Evolutionary conservation across 2,797 vertebrate genomes (phyloP).

Genomic region (Tauraco hartlaubi): DNA sequence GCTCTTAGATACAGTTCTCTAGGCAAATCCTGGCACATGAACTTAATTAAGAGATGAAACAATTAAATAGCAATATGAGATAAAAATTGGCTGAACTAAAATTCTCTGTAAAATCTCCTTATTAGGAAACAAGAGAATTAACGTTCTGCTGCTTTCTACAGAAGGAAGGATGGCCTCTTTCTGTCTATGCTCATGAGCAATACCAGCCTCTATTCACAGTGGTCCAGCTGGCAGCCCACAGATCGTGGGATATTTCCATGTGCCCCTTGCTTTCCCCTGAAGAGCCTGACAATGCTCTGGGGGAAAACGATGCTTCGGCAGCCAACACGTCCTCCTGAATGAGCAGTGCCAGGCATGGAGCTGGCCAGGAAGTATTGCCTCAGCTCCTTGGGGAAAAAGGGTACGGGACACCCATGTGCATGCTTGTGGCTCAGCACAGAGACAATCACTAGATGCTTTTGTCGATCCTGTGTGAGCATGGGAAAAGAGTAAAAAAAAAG

Average conservation of each 20-base stretch:
- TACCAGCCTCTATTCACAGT: background rate
- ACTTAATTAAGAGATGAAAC: constrained; percentile 56
- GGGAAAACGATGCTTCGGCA: background rate
- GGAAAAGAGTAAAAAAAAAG: background rate
- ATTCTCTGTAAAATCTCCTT: constrained; percentile 46
- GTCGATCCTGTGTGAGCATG: background rate
- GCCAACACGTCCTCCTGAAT: fast-evolving
- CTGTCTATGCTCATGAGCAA: background rate
- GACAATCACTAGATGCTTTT: background rate
- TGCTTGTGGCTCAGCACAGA: background rate
- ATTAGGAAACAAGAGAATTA: constrained; percentile 51
- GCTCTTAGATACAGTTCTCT: constrained; percentile 20
- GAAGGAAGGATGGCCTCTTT: background rate
- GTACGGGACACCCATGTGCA: background rate
- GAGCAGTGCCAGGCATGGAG: fast-evolving
- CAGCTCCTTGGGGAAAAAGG: background rate
- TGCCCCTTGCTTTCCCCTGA: background rate
- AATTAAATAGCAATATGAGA: constrained; percentile 36
- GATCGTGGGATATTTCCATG: background rate
- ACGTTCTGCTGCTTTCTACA: constrained; percentile 3
- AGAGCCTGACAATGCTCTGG: background rate
- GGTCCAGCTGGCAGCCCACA: constrained; percentile 16
- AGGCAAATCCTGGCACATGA: constrained; percentile 40
- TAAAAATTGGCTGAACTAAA: constrained; percentile 46
- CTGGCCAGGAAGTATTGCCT: background rate